Conservation (phyloP, 2,113 vertebrate genomes). For the Tiliqua scincoides region DNA sequence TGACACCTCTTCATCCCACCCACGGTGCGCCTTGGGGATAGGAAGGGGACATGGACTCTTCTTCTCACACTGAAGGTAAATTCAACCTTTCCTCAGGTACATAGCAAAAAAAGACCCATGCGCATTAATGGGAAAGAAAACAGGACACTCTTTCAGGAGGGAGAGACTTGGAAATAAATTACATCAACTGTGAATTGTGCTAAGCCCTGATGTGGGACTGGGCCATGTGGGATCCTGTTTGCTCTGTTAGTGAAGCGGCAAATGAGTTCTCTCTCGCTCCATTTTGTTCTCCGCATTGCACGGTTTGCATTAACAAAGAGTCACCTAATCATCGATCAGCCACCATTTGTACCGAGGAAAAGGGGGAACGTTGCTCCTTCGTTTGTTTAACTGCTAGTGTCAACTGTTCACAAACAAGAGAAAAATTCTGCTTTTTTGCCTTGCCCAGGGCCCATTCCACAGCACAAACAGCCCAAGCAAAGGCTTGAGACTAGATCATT, state of each 20-base stretch:
- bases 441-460: not conserved
- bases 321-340: not conserved
- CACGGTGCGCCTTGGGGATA: no score
- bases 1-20: constrained; percentile 49
- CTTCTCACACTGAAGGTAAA: constrained; percentile 28
- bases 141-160: not conserved
- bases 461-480: not conserved
- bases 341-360: not conserved
- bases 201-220: not conserved
- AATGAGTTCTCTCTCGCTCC: constrained; percentile 19
- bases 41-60: constrained; percentile 27
- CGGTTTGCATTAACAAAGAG: accelerated
- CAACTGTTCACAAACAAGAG: not conserved
- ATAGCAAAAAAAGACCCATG: constrained; percentile 56
- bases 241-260: constrained; percentile 14
- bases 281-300: not conserved
- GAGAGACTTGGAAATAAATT: constrained; percentile 3
- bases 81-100: constrained; percentile 36
- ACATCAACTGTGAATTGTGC: constrained; percentile 20
- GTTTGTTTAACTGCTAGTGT: not conserved
- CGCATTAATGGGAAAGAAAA: not conserved
- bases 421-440: no score
- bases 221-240: constrained; percentile 43
- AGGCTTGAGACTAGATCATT: no score
- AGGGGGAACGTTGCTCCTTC: not conserved